Evolutionary conservation across 2,797 vertebrate species (phyloP).

Genomic region (Argyrosomus regius): DNA sequence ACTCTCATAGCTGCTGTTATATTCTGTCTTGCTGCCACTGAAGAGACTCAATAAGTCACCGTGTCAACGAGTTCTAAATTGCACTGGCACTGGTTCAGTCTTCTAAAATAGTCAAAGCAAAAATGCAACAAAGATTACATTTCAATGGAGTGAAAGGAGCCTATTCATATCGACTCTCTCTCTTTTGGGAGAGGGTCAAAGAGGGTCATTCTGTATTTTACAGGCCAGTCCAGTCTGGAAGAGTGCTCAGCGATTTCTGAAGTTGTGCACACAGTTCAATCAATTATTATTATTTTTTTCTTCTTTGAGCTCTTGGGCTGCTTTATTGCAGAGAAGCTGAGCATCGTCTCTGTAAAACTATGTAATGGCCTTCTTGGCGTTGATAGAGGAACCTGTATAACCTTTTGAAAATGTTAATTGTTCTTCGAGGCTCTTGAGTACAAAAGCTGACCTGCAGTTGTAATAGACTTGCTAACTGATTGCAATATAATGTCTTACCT

Average conservation of each 20-base stretch:
- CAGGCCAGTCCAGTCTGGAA: slow-evolving; percentile 18
- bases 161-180: not conserved
- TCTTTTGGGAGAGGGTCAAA: slow-evolving; percentile 13
- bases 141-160: not conserved
- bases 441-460: not conserved
- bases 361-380: not conserved
- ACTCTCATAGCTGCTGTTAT: not conserved
- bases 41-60: not conserved
- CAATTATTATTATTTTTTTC: not conserved
- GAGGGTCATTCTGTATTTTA: slow-evolving; percentile 7
- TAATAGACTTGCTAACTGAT: not conserved
- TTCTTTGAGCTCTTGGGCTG: slow-evolving; percentile 3
- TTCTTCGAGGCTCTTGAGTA: not conserved
- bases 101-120: not conserved
- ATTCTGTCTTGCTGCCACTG: not conserved
- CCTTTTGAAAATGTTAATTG: not conserved
- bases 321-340: not conserved
- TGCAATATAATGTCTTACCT: not conserved
- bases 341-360: not conserved
- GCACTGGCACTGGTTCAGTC: not conserved
- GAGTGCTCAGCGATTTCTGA: not conserved
- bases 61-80: slow-evolving; percentile 13
- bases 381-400: not conserved
- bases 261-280: not conserved
- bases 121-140: not conserved